These are phyloP conservation scores for Plagiodera versicolora DNA, from an alignment of 2,888 invertebrate genomes.

Conservation along the genomic window DNA sequence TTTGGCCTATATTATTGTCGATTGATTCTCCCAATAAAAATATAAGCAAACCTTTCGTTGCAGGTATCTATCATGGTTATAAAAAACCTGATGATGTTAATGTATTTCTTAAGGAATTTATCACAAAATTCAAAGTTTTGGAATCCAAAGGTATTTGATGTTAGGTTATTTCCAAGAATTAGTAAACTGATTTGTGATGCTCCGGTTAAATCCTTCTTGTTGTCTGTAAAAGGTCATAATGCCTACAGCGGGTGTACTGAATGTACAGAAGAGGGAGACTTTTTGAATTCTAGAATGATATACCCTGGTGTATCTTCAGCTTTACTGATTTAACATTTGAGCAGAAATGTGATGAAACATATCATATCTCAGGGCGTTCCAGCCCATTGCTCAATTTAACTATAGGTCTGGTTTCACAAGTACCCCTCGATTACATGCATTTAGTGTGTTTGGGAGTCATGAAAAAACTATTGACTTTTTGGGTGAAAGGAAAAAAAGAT, in stretches of 20 bases:
- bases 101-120: constrained; percentile 8
- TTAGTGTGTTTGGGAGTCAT: constrained; percentile 20
- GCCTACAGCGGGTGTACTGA: constrained; percentile 6
- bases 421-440: constrained; percentile 16
- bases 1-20: constrained; percentile 9
- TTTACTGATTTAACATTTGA: constrained; percentile 9
- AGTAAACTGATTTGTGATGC: constrained; percentile 10
- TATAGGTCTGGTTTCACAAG: constrained; percentile 10
- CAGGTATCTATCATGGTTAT: constrained; percentile 7
- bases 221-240: constrained; percentile 10
- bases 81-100: constrained; percentile 11
- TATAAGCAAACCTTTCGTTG: constrained; percentile 6
- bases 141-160: constrained; percentile 8
- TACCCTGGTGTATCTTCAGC: constrained; percentile 7
- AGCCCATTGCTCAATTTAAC: constrained; percentile 9
- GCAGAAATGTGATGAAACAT: constrained; percentile 10
- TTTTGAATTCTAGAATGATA: constrained; percentile 6
- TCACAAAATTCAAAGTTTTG: constrained; percentile 10
- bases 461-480: constrained; percentile 24
- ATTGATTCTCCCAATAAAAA: constrained; percentile 11
- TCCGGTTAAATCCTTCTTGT: constrained; percentile 5
- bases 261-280: constrained; percentile 7
- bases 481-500: constrained; percentile 27
- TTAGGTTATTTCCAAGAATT: constrained; percentile 9
- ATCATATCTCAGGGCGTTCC: constrained; percentile 9